Base-by-base conservation (phyloP, 2,113 vertebrate genomes). In the Mus pahari region DNA sequence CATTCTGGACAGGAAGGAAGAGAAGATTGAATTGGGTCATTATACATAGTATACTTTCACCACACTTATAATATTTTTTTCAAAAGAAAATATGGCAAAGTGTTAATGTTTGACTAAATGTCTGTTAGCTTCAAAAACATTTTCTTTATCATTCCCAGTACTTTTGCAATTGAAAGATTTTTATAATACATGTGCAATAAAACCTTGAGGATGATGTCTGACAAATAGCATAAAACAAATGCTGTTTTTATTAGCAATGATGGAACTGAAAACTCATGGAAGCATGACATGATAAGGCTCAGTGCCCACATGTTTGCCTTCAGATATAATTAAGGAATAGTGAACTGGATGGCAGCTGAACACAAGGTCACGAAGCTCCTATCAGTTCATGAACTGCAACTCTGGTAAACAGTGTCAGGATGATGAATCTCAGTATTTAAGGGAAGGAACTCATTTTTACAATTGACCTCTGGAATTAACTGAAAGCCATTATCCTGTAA, bases 301-400 rank as follows among this genome's bases (percentile, higher is more conserved):
- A 24, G n/a, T 58, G 22, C 39, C 88, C 48, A 75, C 91, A 94
- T 92, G 93, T 94, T 95, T 78, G 42, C 60, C 68, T 94, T 42
- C 64, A 58, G 86, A 66, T 42, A 48, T 95, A 94, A 89, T 92
- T 93, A 94, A 88, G 42, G 58, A 90, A 71, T 31, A 33, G 79
- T 58, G 28, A 33, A 26, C 71, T 31, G 10, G n/a, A 39, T 45
- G 88, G 84, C 81, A 83, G 75, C 22, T 60, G 60, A 82, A 33
- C 71, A 26, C 17, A 82, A 55, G 84, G 88, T 93, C 55, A 2
- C 0, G 33, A 50, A n/a, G 6, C 84, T 31, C 68, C 94, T 98
- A 97, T 98, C 95, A 97, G 97, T 97, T 98, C 97, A 96, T 95
- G 97, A 98, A 97, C 97, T 97, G 31, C 4, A 6, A 64, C 62